Evolutionary conservation across 2,797 vertebrate species (phyloP).

Genomic region (Chiroxiphia lanceolata): DNA sequence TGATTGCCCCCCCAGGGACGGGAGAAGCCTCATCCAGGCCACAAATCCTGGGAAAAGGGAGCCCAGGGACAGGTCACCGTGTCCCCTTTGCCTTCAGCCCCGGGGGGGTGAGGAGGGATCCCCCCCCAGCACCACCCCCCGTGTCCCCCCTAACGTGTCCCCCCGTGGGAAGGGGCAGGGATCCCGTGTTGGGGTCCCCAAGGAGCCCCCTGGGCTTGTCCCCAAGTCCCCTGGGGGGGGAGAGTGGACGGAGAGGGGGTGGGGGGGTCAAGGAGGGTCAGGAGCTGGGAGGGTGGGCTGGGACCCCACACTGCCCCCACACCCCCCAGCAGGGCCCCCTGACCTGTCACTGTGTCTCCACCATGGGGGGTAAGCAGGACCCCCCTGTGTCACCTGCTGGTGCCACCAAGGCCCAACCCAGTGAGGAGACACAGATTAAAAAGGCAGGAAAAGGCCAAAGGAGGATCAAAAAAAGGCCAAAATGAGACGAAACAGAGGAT

Average conservation of each 20-base stretch:
- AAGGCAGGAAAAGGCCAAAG: too few relatives aligned
- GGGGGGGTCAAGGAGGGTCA: neutral
- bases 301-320: neutral
- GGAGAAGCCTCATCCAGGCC: neutral
- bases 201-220: neutral
- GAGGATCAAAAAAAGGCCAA: neutral
- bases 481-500: too few relatives aligned
- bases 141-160: fast-evolving
- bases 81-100: neutral
- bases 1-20: neutral
- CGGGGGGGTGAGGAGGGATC: neutral
- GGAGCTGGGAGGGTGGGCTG: neutral
- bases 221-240: fast-evolving
- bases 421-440: neutral
- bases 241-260: neutral
- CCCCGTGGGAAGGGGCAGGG: neutral
- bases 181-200: neutral
- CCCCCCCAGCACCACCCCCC: neutral
- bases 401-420: neutral
- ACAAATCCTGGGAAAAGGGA: neutral
- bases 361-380: neutral
- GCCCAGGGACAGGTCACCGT: neutral
- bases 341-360: fast-evolving
- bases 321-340: neutral
- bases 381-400: fast-evolving